Base-by-base conservation (phyloP, 2,888 invertebrate species). In the Brenthis daphne region DNA sequence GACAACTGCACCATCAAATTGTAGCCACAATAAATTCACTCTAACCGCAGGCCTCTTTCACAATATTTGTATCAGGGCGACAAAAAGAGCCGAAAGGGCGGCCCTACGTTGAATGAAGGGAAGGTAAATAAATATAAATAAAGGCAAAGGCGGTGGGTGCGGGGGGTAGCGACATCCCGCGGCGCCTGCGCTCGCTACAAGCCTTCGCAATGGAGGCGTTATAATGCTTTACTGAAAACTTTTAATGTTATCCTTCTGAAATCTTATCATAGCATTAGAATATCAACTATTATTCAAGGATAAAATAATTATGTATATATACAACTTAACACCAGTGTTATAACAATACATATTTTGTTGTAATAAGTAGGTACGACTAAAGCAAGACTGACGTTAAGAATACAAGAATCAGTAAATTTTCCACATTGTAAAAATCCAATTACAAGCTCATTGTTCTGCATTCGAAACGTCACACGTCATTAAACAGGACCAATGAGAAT, bases 111-210 rank as follows among this genome's bases (percentile, higher is more conserved):
- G 90, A 92, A 92, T 92, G 92, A 91, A 92, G 90, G 90, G 91
- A 90, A 91, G 91, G 91, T 92, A 92, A 92, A 92, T 92, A 92
- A 92, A 92, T 90, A 92, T 91, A 92, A 92, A 92, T 92, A 91
- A 92, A 91, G 90, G 88, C 85, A 83, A 87, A 83, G 87, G 85
- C 79, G 83, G 81, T 77, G 77, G 77, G 77, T 76, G 74, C 84
- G 82, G 77, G 74, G 76, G 61, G 72, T 64, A 53, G 69, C 67
- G 72, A 77, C 74, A 74, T 78, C 77, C 78, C 75, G 77, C 77
- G 74, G 79, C 79, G 78, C 77, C 75, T 76, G 75, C 76, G 76
- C 74, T 72, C 66, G 72, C 71, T 74, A 69, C 64, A 68, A 69
- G 43, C 50, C 57, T 68, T 70, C 57, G 71, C 73, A 69, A 73